These are phyloP conservation scores for Glyptemys insculpta DNA, from an alignment of 2,797 vertebrate species.

Conservation along the genomic window DNA sequence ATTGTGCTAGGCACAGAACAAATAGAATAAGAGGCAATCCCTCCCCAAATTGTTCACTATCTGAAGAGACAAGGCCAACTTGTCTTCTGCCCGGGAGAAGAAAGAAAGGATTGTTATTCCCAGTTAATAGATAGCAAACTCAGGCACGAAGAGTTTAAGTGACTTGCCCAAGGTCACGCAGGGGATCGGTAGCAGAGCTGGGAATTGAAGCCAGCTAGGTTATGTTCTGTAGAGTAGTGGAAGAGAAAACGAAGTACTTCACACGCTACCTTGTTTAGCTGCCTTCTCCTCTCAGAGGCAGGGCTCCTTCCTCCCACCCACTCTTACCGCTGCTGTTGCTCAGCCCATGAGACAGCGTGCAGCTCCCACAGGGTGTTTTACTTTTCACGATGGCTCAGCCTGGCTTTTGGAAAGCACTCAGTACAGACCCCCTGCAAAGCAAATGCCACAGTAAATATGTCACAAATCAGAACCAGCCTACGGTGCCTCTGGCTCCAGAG, in stretches of 20 bases:
- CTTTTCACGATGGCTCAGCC: neutral
- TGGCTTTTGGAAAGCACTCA: neutral
- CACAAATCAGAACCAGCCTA: constrained; percentile 38
- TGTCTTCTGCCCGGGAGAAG: too few relatives aligned
- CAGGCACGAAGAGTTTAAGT: neutral
- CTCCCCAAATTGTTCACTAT: neutral
- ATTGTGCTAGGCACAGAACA: neutral
- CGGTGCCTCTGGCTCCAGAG: neutral
- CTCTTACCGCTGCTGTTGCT: neutral
- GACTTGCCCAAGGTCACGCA: neutral
- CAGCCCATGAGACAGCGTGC: neutral
- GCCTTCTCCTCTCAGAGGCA: neutral
- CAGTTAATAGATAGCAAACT: neutral
- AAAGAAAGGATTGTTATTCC: constrained; percentile 1
- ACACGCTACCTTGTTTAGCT: neutral
- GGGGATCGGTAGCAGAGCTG: neutral
- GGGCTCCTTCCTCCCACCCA: neutral
- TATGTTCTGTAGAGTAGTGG: neutral
- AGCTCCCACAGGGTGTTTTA: neutral
- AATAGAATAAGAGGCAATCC: constrained; percentile 27
- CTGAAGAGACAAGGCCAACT: neutral
- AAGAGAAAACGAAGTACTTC: neutral
- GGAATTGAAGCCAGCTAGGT: neutral
- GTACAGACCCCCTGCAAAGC: neutral
- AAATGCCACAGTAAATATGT: neutral